Evolutionary conservation across 2,113 vertebrate genomes (phyloP).

Genomic region (Ictalurus punctatus): DNA sequence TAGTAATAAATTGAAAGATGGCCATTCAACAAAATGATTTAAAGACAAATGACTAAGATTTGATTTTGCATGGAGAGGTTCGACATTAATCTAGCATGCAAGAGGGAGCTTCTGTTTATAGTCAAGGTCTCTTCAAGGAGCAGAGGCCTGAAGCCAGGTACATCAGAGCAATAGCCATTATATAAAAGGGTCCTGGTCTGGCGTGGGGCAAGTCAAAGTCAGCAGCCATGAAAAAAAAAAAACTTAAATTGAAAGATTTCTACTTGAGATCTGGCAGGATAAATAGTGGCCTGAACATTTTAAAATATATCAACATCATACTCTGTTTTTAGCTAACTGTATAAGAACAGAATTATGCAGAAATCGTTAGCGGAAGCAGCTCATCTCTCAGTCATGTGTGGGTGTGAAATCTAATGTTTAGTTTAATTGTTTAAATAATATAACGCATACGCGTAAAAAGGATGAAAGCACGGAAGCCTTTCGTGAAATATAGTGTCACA

Average conservation of each 20-base stretch:
- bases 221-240: neutral
- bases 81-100: neutral
- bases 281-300: neutral
- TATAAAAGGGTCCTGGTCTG: neutral
- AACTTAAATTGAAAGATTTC: neutral
- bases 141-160: neutral
- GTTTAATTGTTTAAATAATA: neutral
- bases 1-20: neutral
- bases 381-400: conserved; percentile 7
- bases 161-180: neutral
- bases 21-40: neutral
- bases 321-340: neutral
- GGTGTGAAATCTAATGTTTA: neutral
- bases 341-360: neutral
- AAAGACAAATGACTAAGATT: neutral
- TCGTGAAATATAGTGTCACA: neutral
- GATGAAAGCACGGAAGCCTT: neutral
- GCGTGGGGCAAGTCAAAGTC: neutral
- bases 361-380: neutral
- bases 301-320: neutral
- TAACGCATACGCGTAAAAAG: neutral
- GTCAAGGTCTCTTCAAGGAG: conserved; percentile 5
- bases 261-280: neutral
- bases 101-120: conserved; percentile 14
- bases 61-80: neutral